Conservation (phyloP, 2,113 vertebrate species). For the Melanerpes formicivorus region DNA sequence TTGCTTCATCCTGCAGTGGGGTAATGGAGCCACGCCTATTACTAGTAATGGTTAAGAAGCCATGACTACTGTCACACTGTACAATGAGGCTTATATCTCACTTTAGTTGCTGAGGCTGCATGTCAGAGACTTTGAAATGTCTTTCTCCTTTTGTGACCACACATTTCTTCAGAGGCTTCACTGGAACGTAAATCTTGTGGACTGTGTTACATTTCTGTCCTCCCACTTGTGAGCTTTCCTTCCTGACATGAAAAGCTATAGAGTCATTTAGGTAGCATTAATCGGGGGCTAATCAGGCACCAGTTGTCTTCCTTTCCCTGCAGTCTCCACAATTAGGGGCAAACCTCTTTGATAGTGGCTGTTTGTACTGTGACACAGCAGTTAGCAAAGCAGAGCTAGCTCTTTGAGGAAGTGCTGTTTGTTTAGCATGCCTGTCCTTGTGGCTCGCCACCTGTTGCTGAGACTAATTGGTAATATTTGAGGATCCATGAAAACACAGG, state of each 20-base stretch:
- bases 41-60: slow-evolving; percentile 36
- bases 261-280: background rate
- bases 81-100: background rate
- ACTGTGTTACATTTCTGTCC: background rate
- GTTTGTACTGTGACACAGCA: background rate
- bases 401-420: background rate
- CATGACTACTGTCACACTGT: background rate
- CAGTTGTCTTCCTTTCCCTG: background rate
- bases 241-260: fast-evolving
- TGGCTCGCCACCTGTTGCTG: background rate
- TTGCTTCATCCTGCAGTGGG: background rate
- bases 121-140: background rate
- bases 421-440: background rate
- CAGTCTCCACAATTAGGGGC: background rate
- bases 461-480: background rate
- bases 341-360: background rate
- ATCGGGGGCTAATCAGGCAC: background rate
- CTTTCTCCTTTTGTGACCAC: background rate
- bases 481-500: background rate
- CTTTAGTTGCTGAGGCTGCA: background rate
- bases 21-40: background rate
- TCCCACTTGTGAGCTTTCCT: background rate
- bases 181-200: background rate
- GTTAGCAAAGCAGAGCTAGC: background rate
- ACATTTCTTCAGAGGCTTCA: background rate